Conservation (phyloP, 2,797 vertebrate genomes). For the Tapera naevia region DNA sequence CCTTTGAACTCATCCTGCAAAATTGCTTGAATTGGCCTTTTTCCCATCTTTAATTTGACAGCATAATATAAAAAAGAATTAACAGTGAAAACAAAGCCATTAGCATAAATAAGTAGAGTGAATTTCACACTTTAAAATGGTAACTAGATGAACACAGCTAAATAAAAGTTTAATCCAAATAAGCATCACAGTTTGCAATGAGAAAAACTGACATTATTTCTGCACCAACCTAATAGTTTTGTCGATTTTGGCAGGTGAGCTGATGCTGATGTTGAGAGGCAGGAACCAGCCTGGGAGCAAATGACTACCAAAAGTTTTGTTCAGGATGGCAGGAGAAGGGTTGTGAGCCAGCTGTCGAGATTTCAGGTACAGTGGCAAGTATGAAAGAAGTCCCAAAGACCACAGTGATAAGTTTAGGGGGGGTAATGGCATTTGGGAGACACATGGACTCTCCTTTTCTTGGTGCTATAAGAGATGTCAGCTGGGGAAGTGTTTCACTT, state of each 20-base stretch:
- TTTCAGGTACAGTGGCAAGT: neutral
- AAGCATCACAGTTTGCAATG: no score
- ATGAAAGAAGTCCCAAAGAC: neutral
- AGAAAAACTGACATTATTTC: no score
- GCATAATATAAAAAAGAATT: no score
- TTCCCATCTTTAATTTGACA: no score
- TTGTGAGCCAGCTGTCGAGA: neutral
- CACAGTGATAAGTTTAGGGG: neutral
- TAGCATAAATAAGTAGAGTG: no score
- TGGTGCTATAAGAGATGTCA: neutral
- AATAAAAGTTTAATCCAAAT: no score
- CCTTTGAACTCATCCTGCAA: no score
- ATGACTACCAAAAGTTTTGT: neutral
- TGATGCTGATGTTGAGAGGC: neutral
- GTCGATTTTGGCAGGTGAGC: neutral
- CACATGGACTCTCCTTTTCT: neutral
- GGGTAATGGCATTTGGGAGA: neutral
- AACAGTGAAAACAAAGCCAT: no score
- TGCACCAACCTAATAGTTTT: neutral
- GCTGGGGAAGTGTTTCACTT: neutral
- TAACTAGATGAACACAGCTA: no score
- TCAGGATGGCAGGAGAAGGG: neutral
- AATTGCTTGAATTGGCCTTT: no score
- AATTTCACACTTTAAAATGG: no score
- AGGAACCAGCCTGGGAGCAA: neutral